Evolutionary conservation across 2,113 vertebrate genomes (phyloP).

Genomic region (Climacteris rufus): DNA sequence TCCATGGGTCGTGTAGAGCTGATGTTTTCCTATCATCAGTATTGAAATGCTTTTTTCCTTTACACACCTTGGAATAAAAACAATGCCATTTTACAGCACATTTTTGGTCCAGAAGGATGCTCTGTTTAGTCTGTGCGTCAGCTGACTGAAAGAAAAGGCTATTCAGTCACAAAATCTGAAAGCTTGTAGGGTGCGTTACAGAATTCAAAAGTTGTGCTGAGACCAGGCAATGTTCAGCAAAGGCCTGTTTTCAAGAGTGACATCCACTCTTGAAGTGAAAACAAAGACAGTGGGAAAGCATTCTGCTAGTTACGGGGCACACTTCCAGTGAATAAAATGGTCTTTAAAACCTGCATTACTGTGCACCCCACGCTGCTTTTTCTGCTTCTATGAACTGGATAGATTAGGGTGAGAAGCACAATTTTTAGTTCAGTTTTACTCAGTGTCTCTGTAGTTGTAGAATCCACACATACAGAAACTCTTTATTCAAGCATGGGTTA

Average conservation of each 20-base stretch:
- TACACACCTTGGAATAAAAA: neutral
- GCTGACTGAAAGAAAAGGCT: neutral
- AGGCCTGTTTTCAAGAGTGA: neutral
- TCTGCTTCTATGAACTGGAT: constrained; percentile 11
- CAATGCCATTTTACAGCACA: neutral
- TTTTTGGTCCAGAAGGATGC: neutral
- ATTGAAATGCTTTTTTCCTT: neutral
- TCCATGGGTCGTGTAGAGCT: neutral
- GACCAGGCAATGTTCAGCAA: neutral
- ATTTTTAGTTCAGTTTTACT: constrained; percentile 8
- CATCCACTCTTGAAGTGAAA: neutral
- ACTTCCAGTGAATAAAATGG: constrained; percentile 6
- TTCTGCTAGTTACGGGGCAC: neutral
- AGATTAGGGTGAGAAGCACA: neutral
- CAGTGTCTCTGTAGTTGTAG: neutral
- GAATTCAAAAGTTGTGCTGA: neutral
- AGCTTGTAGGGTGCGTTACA: neutral
- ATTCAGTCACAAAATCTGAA: neutral
- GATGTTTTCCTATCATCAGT: neutral
- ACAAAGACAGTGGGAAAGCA: neutral
- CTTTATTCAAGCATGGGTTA: constrained; percentile 45
- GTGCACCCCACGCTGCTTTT: neutral
- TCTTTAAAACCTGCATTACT: constrained; percentile 19
- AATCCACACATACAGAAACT: constrained; percentile 30
- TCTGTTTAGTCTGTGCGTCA: neutral